Evolutionary conservation across 2,113 vertebrate genomes (phyloP), one percentile per base, ranked within the genome.

Genomic region (Vulpes lagopus): DNA sequence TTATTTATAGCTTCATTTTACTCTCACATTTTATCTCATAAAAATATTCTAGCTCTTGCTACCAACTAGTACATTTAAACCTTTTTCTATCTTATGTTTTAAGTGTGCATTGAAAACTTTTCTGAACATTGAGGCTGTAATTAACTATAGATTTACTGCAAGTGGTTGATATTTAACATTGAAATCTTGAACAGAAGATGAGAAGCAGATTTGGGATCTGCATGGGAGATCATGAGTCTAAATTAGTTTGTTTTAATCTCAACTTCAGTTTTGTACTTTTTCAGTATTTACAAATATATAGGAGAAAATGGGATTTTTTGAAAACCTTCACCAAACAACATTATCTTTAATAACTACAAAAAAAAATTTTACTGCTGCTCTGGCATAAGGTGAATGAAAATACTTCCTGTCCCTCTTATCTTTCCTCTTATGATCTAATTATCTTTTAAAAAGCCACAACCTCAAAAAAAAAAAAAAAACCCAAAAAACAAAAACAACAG

Each of bases 1-100:
- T 84, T 89, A 82, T 89, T 84, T 89, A 82, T 88, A 96, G 76
- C 43, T 94, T 96, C 67, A 59, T 95, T 95, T 97, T 82, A 78
- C 59, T 64, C 22, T 96, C 8, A 69, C 79, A 49, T 85, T 96
- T 59, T 53, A n/a, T 69, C 65, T 93, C 14, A 79, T 15, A 64
- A 69, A 97, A 92, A 38, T 5, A 89, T 83, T 89, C 88, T 86
- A 89, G 67, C 64, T 95, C 71, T 32, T 85, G 53, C 32, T 69
- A 89, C 49, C 12, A 69, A 93, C 11, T 5, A 84, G 38, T 38
- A 62, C 17, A 22, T 85, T 88, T 84, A 94, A 25, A 8, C 49
- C 87, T 65, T 92, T 96, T 79, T 86, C 35, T 94, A 84, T 80
- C 11, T 95, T 69, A 57, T 89, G 7, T 25, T 78, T 17, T 87